These are phyloP conservation scores for Henricia sp. DNA, from an alignment of 53 echinoderm and acorn worm genomes.

Conservation along the genomic window DNA sequence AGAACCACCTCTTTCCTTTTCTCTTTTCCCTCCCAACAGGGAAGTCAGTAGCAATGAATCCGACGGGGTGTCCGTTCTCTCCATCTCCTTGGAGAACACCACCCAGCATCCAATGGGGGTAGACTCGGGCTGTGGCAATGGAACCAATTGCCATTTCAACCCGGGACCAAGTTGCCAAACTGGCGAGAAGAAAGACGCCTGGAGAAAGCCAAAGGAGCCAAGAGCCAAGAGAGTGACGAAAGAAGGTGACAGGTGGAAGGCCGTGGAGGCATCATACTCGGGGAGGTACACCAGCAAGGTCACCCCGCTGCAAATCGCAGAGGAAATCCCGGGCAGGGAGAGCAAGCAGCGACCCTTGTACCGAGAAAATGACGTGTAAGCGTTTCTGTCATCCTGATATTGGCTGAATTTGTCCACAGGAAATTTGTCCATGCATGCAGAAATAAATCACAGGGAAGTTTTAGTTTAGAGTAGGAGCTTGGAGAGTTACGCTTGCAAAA, in stretches of 20 bases:
- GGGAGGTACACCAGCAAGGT: constrained; percentile 52
- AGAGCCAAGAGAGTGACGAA: not conserved
- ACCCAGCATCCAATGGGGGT: too few relatives aligned
- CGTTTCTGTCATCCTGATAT: not conserved
- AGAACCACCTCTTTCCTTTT: too few relatives aligned
- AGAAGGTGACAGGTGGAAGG: constrained; percentile 31
- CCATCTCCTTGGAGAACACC: not conserved
- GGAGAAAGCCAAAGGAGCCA: not conserved
- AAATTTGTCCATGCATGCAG: not conserved
- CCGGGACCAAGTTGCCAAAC: not conserved
- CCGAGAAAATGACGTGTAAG: not conserved
- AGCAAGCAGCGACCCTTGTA: not conserved
- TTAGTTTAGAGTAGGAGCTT: not conserved
- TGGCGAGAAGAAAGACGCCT: not conserved
- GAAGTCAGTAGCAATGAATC: too few relatives aligned
- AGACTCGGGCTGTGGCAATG: not conserved
- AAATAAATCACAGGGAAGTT: not conserved
- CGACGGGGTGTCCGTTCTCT: too few relatives aligned
- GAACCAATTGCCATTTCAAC: not conserved
- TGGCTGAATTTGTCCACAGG: not conserved
- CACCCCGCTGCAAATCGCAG: constrained; percentile 1
- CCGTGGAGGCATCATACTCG: constrained; percentile 13
- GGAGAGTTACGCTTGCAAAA: too few relatives aligned
- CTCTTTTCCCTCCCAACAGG: too few relatives aligned
- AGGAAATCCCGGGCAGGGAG: not conserved